Evolutionary conservation across 2,113 vertebrate genomes (phyloP).

Genomic region (Penelope pileata): DNA sequence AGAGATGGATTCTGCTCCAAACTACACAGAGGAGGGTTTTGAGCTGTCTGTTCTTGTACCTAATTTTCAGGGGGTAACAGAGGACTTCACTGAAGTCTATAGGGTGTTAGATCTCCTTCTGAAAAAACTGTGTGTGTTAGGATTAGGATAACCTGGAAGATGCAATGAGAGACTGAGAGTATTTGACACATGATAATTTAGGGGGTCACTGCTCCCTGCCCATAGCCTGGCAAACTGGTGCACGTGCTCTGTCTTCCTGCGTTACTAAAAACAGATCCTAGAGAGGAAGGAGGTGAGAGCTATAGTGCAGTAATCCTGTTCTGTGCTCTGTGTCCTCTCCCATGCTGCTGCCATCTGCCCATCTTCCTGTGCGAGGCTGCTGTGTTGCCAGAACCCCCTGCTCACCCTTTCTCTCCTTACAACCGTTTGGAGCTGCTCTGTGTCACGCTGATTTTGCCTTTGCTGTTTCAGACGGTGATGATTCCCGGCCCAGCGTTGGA

Average conservation of each 20-base stretch:
- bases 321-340: background rate
- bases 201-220: background rate
- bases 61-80: background rate
- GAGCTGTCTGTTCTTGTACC: background rate
- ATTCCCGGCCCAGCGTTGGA: conserved; percentile 84
- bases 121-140: background rate
- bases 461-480: conserved; percentile 85
- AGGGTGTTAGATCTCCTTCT: background rate
- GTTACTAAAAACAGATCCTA: background rate
- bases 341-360: background rate
- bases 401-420: background rate
- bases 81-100: background rate
- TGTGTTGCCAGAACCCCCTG: background rate
- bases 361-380: background rate
- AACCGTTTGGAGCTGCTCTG: background rate
- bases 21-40: background rate
- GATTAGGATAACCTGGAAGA: background rate
- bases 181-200: background rate
- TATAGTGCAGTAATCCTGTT: fast-evolving
- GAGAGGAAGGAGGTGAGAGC: background rate
- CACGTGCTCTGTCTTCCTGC: background rate
- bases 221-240: fast-evolving
- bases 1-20: background rate
- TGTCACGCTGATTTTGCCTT: background rate
- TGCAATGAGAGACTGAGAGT: background rate